phyloP scores from a whole-genome alignment of 2,113 vertebrate species.

The Xiphophorus hellerii region DNA sequence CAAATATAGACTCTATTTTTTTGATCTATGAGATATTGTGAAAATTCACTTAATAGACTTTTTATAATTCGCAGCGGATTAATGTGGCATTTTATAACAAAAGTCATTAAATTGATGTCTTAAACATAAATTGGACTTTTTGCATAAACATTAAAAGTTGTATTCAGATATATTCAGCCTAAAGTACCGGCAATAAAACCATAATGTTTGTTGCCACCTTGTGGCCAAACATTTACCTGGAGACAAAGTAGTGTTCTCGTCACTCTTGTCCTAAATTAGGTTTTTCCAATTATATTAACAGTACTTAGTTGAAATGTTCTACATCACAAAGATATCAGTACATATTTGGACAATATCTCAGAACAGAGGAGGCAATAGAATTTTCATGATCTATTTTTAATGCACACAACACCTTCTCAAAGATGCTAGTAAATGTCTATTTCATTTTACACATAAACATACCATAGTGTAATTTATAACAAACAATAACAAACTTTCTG shows the following conservation, averaged over 20 bases:
- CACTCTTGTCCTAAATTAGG: not conserved
- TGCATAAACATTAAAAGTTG: not conserved
- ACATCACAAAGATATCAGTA: not conserved
- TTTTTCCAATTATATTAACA: not conserved
- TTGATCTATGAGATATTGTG: too few relatives aligned
- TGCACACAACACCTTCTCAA: not conserved
- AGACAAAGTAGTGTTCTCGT: not conserved
- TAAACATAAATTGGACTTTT: not conserved
- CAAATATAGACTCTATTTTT: too few relatives aligned
- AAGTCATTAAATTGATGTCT: not conserved
- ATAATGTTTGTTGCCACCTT: conserved; percentile 30
- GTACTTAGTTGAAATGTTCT: not conserved
- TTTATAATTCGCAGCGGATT: too few relatives aligned
- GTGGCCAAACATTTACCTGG: conserved; percentile 13
- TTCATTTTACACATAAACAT: not conserved
- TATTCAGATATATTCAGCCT: not conserved
- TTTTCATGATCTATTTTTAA: not conserved
- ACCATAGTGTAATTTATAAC: not conserved
- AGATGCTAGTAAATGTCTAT: not conserved
- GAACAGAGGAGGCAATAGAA: too few relatives aligned
- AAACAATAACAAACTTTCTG: not conserved
- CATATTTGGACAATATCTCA: not conserved
- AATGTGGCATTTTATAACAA: not conserved
- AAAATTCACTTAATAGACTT: too few relatives aligned
- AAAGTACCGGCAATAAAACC: not conserved